These are phyloP conservation scores for Zaprionus capensis DNA, from an alignment of 1,140 invertebrate species.

Conservation along the genomic window DNA sequence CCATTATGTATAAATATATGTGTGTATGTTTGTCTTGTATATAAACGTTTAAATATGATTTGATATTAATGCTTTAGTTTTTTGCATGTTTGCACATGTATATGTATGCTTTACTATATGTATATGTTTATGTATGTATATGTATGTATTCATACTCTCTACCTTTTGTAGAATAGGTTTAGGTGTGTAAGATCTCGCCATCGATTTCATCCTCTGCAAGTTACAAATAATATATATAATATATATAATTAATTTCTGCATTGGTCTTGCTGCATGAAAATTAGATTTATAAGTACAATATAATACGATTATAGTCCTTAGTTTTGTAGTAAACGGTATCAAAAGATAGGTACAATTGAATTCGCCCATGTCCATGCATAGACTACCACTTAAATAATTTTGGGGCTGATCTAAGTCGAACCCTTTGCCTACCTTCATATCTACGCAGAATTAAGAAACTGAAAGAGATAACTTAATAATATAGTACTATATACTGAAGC, in stretches of 20 bases:
- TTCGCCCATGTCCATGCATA: conserved; percentile 53
- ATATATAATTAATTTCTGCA: conserved; percentile 34
- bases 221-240: conserved; percentile 38
- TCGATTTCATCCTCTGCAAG: conserved; percentile 33
- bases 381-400: conserved; percentile 75
- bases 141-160: conserved; percentile 50
- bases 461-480: conserved; percentile 14
- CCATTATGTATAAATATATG: conserved; percentile 72
- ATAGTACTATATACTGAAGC: conserved; percentile 12
- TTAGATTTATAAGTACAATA: conserved; percentile 60
- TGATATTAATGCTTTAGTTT: conserved; percentile 45
- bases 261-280: conserved; percentile 63
- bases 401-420: conserved; percentile 10
- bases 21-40: conserved; percentile 54
- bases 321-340: conserved; percentile 83
- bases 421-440: conserved; percentile 18
- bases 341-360: conserved; percentile 83
- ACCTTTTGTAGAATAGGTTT: conserved; percentile 62
- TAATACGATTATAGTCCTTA: conserved; percentile 81
- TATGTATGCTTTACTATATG: conserved; percentile 36
- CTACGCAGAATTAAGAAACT: conserved; percentile 19
- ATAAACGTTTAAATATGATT: conserved; percentile 50
- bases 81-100: conserved; percentile 55
- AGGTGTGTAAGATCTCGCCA: conserved; percentile 57
- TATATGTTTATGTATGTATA: conserved; percentile 47